phyloP scores from a whole-genome alignment of 2,888 invertebrate genomes.

The Glyphotaelius pellucidus region DNA sequence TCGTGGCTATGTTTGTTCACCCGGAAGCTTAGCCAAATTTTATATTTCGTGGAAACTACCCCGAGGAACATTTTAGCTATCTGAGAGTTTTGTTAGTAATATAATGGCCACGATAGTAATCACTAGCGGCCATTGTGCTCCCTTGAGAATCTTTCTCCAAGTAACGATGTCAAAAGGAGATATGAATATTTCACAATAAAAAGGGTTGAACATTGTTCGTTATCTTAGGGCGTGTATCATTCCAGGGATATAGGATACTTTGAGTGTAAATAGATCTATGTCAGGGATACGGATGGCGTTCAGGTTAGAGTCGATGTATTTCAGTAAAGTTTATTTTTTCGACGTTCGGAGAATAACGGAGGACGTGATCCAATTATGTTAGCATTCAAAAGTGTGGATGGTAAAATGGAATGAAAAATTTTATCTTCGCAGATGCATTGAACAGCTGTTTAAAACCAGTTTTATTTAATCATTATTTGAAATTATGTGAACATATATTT shows the following conservation, averaged over 20 bases:
- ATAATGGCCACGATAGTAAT: constrained; percentile 61
- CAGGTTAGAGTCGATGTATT: constrained; percentile 34
- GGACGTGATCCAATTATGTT: constrained; percentile 39
- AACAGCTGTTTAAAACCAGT: neutral
- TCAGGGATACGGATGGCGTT: constrained; percentile 37
- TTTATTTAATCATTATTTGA: no score
- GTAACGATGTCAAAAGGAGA: constrained; percentile 61
- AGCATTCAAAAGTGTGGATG: neutral
- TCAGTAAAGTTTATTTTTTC: constrained; percentile 21
- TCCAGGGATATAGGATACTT: constrained; percentile 58
- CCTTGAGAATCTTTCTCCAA: constrained; percentile 57
- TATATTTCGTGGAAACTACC: constrained; percentile 43
- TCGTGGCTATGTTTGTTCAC: constrained; percentile 33
- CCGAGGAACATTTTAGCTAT: constrained; percentile 5
- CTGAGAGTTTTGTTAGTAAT: constrained; percentile 60
- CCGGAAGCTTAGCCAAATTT: constrained; percentile 43
- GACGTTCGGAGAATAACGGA: constrained; percentile 16
- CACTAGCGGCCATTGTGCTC: constrained; percentile 56
- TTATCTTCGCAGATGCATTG: neutral
- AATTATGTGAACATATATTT: no score
- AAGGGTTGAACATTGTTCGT: constrained; percentile 62
- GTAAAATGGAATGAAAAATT: neutral
- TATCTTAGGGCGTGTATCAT: constrained; percentile 61
- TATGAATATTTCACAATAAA: constrained; percentile 65
- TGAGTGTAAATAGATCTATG: constrained; percentile 53